phyloP scores from a whole-genome alignment of 1,140 invertebrate species.

The Pollicipes pollicipes region DNA sequence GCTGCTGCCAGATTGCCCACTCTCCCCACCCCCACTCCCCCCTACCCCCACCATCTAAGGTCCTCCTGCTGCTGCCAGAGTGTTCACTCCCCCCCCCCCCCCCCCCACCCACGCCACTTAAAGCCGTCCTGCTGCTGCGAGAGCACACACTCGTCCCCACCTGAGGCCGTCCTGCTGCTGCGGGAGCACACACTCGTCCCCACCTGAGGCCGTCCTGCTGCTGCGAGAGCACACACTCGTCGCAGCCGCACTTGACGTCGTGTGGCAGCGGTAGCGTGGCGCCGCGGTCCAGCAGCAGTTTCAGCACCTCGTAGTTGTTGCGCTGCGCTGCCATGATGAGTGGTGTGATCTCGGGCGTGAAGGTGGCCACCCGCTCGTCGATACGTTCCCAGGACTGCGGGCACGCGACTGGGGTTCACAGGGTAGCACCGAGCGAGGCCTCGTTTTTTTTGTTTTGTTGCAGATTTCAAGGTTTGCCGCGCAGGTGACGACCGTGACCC shows the following conservation, averaged over 20 bases:
- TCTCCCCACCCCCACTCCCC: too few relatives aligned
- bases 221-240: slow-evolving; percentile 61
- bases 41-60: too few relatives aligned
- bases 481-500: background rate
- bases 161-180: slow-evolving; percentile 54
- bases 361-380: slow-evolving; percentile 56
- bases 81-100: too few relatives aligned
- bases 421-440: too few relatives aligned
- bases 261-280: slow-evolving; percentile 71
- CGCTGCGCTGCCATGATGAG: slow-evolving; percentile 72
- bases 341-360: slow-evolving; percentile 75
- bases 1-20: too few relatives aligned
- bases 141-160: background rate
- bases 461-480: background rate
- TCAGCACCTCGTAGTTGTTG: slow-evolving; percentile 84
- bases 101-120: too few relatives aligned
- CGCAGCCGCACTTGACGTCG: slow-evolving; percentile 67
- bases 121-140: too few relatives aligned
- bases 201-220: slow-evolving; percentile 48
- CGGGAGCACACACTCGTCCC: slow-evolving; percentile 43
- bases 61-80: too few relatives aligned
- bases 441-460: background rate
- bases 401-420: background rate
- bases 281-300: slow-evolving; percentile 68
- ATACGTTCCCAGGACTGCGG: slow-evolving; percentile 40